A percentile compares a stretch with the other conserved stretches of the same genome.
Conservation (phyloP, 2,113 vertebrate species). For the Aegithalos caudatus region DNA sequence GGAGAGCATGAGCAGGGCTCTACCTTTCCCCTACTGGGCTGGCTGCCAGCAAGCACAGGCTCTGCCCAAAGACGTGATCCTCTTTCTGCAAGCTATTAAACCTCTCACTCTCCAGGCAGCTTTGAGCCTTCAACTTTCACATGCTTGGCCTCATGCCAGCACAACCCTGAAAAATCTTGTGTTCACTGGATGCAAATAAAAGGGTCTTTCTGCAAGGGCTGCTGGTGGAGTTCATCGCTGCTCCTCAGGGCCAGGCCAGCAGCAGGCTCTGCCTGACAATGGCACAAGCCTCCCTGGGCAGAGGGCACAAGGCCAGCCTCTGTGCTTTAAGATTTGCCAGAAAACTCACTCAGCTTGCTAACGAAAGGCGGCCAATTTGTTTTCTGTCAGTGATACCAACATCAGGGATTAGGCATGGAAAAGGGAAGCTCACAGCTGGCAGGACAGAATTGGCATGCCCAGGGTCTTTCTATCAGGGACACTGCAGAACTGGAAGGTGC, state of each 20-base stretch:
- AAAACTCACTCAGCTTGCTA: not conserved
- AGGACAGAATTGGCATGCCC: not conserved
- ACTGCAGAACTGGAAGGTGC: not conserved
- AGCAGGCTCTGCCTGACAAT: not conserved
- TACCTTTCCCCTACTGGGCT: constrained; percentile 60
- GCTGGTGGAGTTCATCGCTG: not conserved
- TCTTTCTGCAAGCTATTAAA: constrained; percentile 57
- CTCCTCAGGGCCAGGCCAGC: not conserved
- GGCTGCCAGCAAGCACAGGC: not conserved
- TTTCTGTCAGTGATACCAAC: not conserved
- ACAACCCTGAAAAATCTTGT: not conserved
- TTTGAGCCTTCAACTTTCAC: constrained; percentile 61
- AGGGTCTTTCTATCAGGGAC: not conserved
- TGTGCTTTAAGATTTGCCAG: not conserved
- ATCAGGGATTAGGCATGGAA: not conserved
- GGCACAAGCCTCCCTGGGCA: not conserved
- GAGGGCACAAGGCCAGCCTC: not conserved
- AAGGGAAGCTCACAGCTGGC: not conserved
- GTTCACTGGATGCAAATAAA: constrained; percentile 31
- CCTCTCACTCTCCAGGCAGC: constrained; percentile 22
- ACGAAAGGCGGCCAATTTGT: not conserved
- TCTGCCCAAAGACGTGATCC: constrained; percentile 11
- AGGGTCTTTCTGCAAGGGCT: constrained; percentile 38
- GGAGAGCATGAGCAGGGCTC: not conserved
- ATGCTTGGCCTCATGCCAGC: constrained; percentile 51